A percentile compares a stretch with the other conserved stretches of the same genome.
Conservation (phyloP, 1,140 invertebrate genomes). For the Heliothis virescens region DNA sequence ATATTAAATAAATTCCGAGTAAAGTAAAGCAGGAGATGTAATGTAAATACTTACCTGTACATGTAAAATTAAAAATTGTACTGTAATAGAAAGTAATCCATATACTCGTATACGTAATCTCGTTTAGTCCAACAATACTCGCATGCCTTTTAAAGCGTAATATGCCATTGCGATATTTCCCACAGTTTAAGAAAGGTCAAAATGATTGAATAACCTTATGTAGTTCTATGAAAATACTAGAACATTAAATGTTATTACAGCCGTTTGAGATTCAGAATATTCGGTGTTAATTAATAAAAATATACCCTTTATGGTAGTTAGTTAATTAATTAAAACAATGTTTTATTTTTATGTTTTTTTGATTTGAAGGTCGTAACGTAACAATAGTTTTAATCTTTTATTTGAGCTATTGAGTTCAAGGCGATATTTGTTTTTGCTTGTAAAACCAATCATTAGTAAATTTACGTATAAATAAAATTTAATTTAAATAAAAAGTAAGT, state of each 20-base stretch:
- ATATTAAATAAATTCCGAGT: too few species aligned
- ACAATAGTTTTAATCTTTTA: constrained; percentile 1
- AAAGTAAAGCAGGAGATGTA: background rate
- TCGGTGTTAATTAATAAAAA: constrained; percentile 4
- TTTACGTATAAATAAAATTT: too few species aligned
- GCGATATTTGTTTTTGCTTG: background rate
- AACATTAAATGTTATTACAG: constrained; percentile 14
- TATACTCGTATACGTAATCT: background rate
- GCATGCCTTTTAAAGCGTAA: background rate
- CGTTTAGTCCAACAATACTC: background rate
- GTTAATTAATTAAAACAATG: background rate
- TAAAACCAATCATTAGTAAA: background rate
- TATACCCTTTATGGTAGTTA: background rate
- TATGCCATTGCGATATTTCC: constrained; percentile 11
- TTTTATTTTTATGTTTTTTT: constrained; percentile 1
- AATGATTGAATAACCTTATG: constrained; percentile 28
- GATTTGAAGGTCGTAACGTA: constrained; percentile 5
- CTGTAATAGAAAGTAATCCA: background rate
- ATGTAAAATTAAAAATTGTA: background rate
- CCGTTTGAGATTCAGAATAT: constrained; percentile 6
- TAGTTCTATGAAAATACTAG: background rate
- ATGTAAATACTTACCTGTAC: background rate
- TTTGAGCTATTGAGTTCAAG: constrained; percentile 12
- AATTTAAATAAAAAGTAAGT: background rate
- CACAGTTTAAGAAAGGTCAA: constrained; percentile 18